Conservation (phyloP, 2,113 vertebrate genomes). For the Planiliza haematocheilus region DNA sequence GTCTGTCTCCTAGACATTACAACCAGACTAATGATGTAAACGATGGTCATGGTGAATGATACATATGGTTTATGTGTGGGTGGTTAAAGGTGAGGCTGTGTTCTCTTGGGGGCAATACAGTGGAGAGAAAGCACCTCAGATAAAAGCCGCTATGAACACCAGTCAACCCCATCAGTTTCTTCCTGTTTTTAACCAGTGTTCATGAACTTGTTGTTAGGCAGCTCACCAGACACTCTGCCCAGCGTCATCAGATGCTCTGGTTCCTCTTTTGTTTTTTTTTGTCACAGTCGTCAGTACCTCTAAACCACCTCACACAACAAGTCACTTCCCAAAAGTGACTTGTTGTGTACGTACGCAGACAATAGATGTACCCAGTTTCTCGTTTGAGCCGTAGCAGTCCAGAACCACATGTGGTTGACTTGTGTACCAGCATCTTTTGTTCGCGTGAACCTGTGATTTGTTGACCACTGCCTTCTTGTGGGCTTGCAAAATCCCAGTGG, state of each 20-base stretch:
- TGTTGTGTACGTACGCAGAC: background rate
- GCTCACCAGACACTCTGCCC: constrained; percentile 5
- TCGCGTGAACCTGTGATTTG: background rate
- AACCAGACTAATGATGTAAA: constrained; percentile 36
- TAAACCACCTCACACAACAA: constrained; percentile 21
- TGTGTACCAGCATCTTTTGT: background rate
- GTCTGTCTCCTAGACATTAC: background rate
- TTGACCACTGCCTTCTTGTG: constrained; percentile 6
- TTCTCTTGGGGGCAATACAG: constrained; percentile 18
- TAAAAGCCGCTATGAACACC: constrained; percentile 35
- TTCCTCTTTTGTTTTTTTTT: constrained; percentile 57
- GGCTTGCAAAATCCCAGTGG: constrained; percentile 5
- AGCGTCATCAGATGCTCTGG: constrained; percentile 38
- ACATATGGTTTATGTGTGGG: background rate
- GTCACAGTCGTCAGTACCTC: constrained; percentile 21
- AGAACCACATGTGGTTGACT: background rate
- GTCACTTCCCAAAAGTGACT: constrained; percentile 70
- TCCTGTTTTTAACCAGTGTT: constrained; percentile 1
- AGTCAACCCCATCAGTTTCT: background rate
- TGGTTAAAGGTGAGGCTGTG: background rate
- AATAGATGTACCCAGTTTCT: constrained; percentile 31
- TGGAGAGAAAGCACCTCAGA: background rate
- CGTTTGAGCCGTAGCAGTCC: background rate
- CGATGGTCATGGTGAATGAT: constrained; percentile 44
- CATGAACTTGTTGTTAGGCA: background rate